Percentiles rank a stretch among this genome's conserved stretches.
These are phyloP conservation scores for Heliconius himera DNA, from an alignment of 1,140 invertebrate species.

Conservation along the genomic window DNA sequence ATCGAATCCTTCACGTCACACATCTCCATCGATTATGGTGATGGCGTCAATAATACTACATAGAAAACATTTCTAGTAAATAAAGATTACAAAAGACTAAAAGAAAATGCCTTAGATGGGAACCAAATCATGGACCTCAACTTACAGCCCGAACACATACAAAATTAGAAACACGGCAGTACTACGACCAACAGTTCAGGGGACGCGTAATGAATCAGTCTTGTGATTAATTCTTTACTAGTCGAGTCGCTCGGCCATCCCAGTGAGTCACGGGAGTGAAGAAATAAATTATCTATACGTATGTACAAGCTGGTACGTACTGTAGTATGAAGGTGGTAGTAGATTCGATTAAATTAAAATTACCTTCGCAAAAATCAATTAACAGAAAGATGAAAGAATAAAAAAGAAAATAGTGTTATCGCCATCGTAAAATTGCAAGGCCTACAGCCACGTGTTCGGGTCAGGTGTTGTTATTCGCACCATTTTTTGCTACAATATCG, in stretches of 20 bases:
- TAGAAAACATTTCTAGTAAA: too few relatives aligned
- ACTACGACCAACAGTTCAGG: not conserved
- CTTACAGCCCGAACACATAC: not conserved
- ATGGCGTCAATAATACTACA: too few relatives aligned
- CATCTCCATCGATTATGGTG: too few relatives aligned
- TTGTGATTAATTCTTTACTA: slow-evolving; percentile 14
- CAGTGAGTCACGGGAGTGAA: not conserved
- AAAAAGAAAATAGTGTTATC: too few relatives aligned
- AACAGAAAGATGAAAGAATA: not conserved
- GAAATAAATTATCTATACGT: not conserved
- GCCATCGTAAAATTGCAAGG: too few relatives aligned
- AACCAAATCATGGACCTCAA: not conserved
- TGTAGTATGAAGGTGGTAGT: not conserved
- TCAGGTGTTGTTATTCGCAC: too few relatives aligned
- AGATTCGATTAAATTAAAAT: not conserved
- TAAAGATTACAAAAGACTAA: too few relatives aligned
- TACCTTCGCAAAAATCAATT: not conserved
- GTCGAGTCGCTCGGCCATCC: slow-evolving; percentile 10
- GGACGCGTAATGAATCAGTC: slow-evolving; percentile 1
- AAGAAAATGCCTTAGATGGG: too few relatives aligned
- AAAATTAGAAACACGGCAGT: not conserved
- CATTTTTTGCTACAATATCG: too few relatives aligned
- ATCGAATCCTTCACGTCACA: too few relatives aligned
- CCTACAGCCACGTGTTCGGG: too few relatives aligned
- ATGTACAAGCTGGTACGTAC: not conserved